phyloP scores from a whole-genome alignment of 2,888 invertebrate species.

The Nowickia ferox region DNA sequence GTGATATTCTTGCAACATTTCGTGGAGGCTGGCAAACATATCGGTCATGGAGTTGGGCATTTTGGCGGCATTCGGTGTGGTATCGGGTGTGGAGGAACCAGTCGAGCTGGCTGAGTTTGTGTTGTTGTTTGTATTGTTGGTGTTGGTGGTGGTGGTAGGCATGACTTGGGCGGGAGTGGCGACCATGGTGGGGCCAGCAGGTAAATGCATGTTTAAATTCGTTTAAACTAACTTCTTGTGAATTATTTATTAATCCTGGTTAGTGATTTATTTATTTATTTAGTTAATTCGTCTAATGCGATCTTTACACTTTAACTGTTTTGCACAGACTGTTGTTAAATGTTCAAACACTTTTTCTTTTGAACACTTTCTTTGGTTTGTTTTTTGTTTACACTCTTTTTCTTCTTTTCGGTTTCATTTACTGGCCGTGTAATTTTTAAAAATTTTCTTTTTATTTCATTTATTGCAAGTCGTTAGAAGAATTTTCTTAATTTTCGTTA shows the following conservation, averaged over 20 bases:
- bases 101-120: constrained; percentile 74
- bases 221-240: constrained; percentile 38
- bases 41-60: constrained; percentile 88
- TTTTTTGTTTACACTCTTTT: constrained; percentile 21
- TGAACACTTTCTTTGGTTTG: constrained; percentile 12
- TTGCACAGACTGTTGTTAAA: constrained; percentile 4
- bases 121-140: constrained; percentile 72
- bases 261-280: constrained; percentile 20
- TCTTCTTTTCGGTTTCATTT: constrained; percentile 33
- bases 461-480: constrained; percentile 34
- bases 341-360: constrained; percentile 49
- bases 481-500: constrained; percentile 48
- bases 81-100: constrained; percentile 75
- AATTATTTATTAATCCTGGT: constrained; percentile 27
- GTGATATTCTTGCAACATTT: constrained; percentile 93
- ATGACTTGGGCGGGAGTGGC: constrained; percentile 76
- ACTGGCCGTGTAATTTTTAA: background rate
- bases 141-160: constrained; percentile 52
- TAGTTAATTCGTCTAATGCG: constrained; percentile 1
- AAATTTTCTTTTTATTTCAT: constrained; percentile 25
- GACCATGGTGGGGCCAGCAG: constrained; percentile 82
- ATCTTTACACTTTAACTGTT: constrained; percentile 54
- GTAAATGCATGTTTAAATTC: constrained; percentile 80
- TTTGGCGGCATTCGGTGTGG: constrained; percentile 76
- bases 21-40: constrained; percentile 89